Evolutionary conservation across 2,797 vertebrate species (phyloP), one percentile per base, ranked within the genome.

Genomic region (Sebastes jordani): DNA sequence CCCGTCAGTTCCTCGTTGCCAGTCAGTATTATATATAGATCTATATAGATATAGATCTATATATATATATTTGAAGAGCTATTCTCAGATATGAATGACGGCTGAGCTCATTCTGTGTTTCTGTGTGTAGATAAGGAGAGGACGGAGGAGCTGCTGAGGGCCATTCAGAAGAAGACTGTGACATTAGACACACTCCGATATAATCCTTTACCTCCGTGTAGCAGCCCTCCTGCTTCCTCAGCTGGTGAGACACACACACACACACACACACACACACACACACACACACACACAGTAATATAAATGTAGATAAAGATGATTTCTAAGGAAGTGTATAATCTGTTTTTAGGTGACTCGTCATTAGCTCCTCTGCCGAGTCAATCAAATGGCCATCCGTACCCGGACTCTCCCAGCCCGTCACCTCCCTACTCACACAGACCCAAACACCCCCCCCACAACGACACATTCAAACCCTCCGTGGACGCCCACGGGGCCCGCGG

Each of bases 161-260:
- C 97, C 85, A 95, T 97, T 93, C 97, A 97, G 94, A 97, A 94
- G 94, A 97, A 97, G 93, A 95, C 93, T 29, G 90, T 96, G 4
- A 94, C 91, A 30, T 90, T 96, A 85, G 96, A 96, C 84, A 90
- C 95, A 0, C 90, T 96, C 80, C 91, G 95, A 95, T 96, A 95
- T 93, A 90, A 91, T 93, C 95, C 89, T 90, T 91, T 8, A 91
- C 92, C 93, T 55, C 84, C 59, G 1, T 91, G 94, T 84, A 95
- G 95, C 93, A 96, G 95, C 85, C 95, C 96, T 54, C 86, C 89
- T 8, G 69, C 82, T 81, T 85, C 83, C 34, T 90, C 81, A 34
- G 13, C 84, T 7, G 96, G 97, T 97, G 91, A 96, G 96, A 80
- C 49, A 23, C 38, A 30, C n/a, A 58, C 9, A 23, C 38, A 30